Percentiles rank a stretch among this genome's conserved stretches.
phyloP scores from a whole-genome alignment of 2,888 invertebrate species.

The Eupithecia vulgata region DNA sequence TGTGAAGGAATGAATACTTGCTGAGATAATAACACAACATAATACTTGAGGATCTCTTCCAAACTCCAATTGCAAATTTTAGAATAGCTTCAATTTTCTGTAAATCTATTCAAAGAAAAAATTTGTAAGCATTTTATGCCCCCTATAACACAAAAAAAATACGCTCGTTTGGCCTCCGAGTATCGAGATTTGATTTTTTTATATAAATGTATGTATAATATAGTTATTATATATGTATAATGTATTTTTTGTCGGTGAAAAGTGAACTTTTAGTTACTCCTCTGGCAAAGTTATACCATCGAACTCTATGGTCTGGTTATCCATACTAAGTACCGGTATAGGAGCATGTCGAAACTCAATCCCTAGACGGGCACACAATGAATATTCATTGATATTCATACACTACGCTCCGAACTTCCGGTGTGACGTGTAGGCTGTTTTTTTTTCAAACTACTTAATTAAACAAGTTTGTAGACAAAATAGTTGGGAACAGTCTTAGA shows the following conservation, averaged over 20 bases:
- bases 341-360: conserved; percentile 20
- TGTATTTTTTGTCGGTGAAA: neutral
- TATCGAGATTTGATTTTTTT: neutral
- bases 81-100: no score
- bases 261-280: neutral
- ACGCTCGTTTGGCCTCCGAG: neutral
- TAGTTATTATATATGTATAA: neutral
- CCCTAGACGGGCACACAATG: conserved; percentile 19
- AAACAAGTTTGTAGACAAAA: neutral
- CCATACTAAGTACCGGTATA: conserved; percentile 23
- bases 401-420: conserved; percentile 16
- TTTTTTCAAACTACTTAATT: conserved; percentile 5
- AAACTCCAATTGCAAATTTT: no score
- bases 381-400: conserved; percentile 29
- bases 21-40: no score
- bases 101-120: no score
- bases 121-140: neutral
- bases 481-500: neutral
- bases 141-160: neutral
- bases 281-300: conserved; percentile 5
- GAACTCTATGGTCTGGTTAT: conserved; percentile 28
- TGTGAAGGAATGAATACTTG: neutral
- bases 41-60: no score
- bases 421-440: conserved; percentile 2
- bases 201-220: neutral